Evolutionary conservation across 2,113 vertebrate species (phyloP), one percentile per base, ranked within the genome.

Genomic region (Ovis canadensis): DNA sequence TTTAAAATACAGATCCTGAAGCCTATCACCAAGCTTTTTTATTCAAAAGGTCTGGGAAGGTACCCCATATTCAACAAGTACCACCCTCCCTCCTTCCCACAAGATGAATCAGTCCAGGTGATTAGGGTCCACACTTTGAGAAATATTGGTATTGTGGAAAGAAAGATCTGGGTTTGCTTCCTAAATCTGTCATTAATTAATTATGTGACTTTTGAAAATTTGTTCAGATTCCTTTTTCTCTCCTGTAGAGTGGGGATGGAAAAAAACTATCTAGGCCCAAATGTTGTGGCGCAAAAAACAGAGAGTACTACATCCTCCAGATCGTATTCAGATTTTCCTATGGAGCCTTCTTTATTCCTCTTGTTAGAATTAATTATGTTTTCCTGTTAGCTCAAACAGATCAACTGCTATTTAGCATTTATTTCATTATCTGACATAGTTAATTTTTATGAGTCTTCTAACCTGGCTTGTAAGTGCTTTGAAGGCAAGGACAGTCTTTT

Each of bases 401-500:
- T 74, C 31, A 82, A 91, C 83, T 67, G 96, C 40, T 89, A 74
- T 55, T 87, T 93, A 93, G 52, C 60, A 91, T 77, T 88, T 95
- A 74, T 86, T 90, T 90, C 50, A 52, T 97, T 95, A 10, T 93
- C 54, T 81, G n/a, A 71, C 60, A 59, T 0, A 29, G 64, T 54
- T 83, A 78, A 67, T 77, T 40, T 40, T 88, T 88, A 87, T 94
- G 81, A 81, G 71, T 90, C 21, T 89, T 55, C 43, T 62, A 64
- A 90, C 92, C 92, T 88, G 77, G 62, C 16, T 93, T 88, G 3
- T 93, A 92, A 92, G 50, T 93, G 52, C 13, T 96, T 84, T 95
- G 40, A 91, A 91, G 59, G 14, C 52, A 95, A 94, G 43, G 16
- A 94, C 57, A 81, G 60, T 88, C 14, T 96, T 94, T 94, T 88